These are phyloP conservation scores for Mionectes macconnelli DNA, from an alignment of 2,113 vertebrate species.

Conservation along the genomic window DNA sequence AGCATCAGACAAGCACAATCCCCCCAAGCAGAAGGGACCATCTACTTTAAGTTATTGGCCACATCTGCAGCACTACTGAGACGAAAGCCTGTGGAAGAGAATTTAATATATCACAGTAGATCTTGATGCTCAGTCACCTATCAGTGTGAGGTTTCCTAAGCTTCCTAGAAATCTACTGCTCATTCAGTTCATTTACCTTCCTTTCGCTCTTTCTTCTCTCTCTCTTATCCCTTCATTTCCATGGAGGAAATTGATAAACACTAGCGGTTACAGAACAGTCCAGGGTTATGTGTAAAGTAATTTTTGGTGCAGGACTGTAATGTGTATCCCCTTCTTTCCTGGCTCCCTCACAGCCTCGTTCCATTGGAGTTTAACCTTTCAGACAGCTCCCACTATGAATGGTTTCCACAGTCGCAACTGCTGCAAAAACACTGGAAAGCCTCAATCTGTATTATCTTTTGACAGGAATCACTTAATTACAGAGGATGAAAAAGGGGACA, in stretches of 20 bases:
- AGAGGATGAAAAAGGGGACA: background rate
- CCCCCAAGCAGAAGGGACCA: rapidly evolving
- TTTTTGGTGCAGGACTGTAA: background rate
- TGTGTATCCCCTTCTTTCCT: rapidly evolving
- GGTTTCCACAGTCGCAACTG: background rate
- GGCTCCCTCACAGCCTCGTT: background rate
- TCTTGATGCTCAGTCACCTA: background rate
- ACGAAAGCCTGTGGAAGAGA: background rate
- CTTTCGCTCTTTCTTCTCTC: background rate
- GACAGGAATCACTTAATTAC: background rate
- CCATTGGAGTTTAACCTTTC: background rate
- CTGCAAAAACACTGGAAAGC: background rate
- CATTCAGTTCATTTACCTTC: background rate
- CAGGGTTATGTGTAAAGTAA: background rate
- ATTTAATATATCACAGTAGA: background rate
- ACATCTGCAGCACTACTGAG: background rate
- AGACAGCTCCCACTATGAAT: background rate
- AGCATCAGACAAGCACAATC: background rate
- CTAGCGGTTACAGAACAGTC: background rate
- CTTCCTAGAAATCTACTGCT: background rate
- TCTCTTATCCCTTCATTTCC: background rate
- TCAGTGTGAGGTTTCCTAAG: background rate
- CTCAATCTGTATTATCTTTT: background rate
- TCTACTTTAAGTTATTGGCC: background rate
- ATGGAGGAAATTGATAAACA: background rate